phyloP scores from a whole-genome alignment of 2,888 invertebrate genomes.

The Augochlorella aurata region DNA sequence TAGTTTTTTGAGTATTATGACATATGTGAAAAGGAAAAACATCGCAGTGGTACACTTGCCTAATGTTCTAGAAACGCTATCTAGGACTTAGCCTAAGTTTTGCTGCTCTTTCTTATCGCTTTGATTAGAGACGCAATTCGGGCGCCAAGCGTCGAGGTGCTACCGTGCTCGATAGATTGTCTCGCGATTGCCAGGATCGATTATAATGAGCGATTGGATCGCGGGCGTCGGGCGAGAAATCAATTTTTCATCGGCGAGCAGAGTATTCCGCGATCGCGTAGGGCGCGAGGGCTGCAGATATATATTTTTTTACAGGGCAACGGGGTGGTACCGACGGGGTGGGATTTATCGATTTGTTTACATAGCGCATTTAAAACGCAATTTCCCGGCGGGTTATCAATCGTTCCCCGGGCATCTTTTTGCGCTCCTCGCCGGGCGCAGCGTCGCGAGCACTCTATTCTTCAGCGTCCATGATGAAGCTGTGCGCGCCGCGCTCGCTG shows the following conservation, averaged over 20 bases:
- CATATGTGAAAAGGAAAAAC: too few relatives aligned
- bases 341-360: slow-evolving; percentile 49
- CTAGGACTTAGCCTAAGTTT: too few relatives aligned
- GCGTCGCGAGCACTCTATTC: slow-evolving; percentile 44
- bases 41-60: too few relatives aligned
- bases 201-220: slow-evolving; percentile 5
- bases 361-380: slow-evolving; percentile 44
- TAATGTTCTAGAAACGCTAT: too few relatives aligned
- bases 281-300: background rate
- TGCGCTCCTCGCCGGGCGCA: slow-evolving; percentile 24
- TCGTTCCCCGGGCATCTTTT: slow-evolving; percentile 39
- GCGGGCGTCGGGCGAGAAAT: background rate
- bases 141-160: too few relatives aligned
- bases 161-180: too few relatives aligned
- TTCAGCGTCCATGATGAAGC: slow-evolving; percentile 73
- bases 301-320: background rate
- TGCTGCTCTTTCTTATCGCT: too few relatives aligned
- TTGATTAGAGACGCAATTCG: too few relatives aligned
- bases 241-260: background rate
- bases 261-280: slow-evolving; percentile 5
- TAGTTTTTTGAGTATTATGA: too few relatives aligned
- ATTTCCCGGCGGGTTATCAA: slow-evolving; percentile 36
- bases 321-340: slow-evolving; percentile 1
- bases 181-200: background rate
- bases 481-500: slow-evolving; percentile 60